Base-by-base conservation (phyloP, 2,888 invertebrate species). In the Oasisia sp. region DNA sequence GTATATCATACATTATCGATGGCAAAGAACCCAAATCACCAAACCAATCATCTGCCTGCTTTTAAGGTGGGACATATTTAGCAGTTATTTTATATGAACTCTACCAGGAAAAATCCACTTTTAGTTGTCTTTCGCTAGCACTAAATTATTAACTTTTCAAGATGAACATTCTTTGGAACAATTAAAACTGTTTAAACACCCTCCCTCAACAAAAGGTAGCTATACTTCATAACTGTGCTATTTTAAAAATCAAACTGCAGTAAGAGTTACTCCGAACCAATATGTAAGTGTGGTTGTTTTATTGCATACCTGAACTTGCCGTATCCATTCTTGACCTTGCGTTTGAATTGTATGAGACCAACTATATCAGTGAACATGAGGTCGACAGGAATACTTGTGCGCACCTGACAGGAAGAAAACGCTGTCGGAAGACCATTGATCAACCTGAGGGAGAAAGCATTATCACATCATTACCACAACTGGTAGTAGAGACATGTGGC, bases 331-430 rank as follows among this genome's bases (percentile, higher is more conserved):
- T 95, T 95, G 32, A 96, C 95, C 91, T 95, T 95, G 91, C 95
- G 95, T 93, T 96, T 96, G 94, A 97, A 96, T 94, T 96, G 96
- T 91, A 95, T 95, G 27, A 97, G 94, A 0, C 97, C 97, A 92
- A 96, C 96, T 89, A 97, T 96, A 94, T 97, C 97, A 4, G 96
- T 96, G 94, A 96, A 96, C 92, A 97, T 96, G 92, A 97, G 95
- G 93, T 97, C 96, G 32, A 94, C 45, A 7, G 96, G 95, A n/a
- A 96, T 94, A 32, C 95, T 95, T 56, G 94, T 95, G 2, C 95
- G 93, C 90, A 94, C 95, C 93, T 96, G 96, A 93, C 96, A 96
- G 27, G 95, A 96, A 0, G 95, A 94, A 91, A 95, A 95, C 32
- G 95, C 95, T 32, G 95, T 95, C 12, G 96, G 96, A 12, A 96